A percentile compares a stretch with the other conserved stretches of the same genome.
phyloP scores from a whole-genome alignment of 2,888 invertebrate species.

The Nemapogon koenigi region DNA sequence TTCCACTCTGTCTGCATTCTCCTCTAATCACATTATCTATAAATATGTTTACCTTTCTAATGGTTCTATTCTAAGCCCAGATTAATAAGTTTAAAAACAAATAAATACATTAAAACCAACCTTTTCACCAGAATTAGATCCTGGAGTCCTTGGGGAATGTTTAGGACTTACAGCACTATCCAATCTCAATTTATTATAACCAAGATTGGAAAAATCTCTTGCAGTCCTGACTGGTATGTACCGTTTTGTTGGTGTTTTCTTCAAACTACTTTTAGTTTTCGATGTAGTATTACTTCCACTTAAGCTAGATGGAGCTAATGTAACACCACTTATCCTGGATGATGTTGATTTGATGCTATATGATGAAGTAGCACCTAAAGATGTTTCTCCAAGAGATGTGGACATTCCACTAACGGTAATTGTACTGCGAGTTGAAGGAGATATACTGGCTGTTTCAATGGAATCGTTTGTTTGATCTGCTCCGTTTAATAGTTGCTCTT shows the following conservation, averaged over 20 bases:
- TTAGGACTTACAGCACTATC: conserved; percentile 59
- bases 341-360: conserved; percentile 48
- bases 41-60: too few species aligned
- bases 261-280: conserved; percentile 49
- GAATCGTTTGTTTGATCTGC: conserved; percentile 34
- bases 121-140: conserved; percentile 38
- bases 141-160: conserved; percentile 39
- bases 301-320: conserved; percentile 45
- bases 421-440: conserved; percentile 41
- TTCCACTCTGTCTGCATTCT: too few species aligned
- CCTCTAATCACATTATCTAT: too few species aligned
- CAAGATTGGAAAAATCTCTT: conserved; percentile 40
- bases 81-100: too few species aligned
- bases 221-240: conserved; percentile 37
- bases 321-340: conserved; percentile 41
- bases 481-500: conserved; percentile 41
- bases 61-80: too few species aligned
- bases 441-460: conserved; percentile 39
- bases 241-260: conserved; percentile 47
- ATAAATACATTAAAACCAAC: conserved; percentile 26
- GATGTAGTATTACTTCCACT: conserved; percentile 48
- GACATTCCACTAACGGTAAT: conserved; percentile 36
- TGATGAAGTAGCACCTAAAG: conserved; percentile 45
- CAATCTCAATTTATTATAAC: conserved; percentile 53
- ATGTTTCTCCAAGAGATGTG: conserved; percentile 43